phyloP scores from a whole-genome alignment of 2,888 invertebrate species.

The Pherbina coryleti region DNA sequence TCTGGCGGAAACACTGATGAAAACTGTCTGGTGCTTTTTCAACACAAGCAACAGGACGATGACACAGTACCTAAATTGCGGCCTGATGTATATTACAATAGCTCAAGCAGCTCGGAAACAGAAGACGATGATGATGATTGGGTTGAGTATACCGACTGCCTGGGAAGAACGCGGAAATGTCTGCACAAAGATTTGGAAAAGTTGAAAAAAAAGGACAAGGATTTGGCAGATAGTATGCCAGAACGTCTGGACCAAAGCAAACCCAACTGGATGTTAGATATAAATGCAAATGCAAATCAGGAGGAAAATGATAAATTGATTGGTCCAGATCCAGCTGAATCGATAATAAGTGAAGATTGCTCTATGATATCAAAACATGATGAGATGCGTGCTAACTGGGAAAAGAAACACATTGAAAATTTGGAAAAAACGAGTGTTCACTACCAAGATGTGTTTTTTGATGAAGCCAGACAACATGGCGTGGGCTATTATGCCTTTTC shows the following conservation, averaged over 20 bases:
- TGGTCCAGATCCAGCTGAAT: conserved; percentile 65
- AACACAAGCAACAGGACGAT: conserved; percentile 67
- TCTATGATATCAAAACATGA: conserved; percentile 75
- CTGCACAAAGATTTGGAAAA: conserved; percentile 80
- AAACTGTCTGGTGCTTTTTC: conserved; percentile 68
- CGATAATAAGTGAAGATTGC: conserved; percentile 63
- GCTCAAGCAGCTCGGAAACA: conserved; percentile 39
- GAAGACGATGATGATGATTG: conserved; percentile 76
- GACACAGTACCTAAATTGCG: neutral
- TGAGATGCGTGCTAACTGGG: conserved; percentile 87
- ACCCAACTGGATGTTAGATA: conserved; percentile 68
- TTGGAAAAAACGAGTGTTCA: conserved; percentile 82
- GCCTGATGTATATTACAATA: conserved; percentile 64
- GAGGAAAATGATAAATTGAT: conserved; percentile 53
- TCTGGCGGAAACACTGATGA: conserved; percentile 67
- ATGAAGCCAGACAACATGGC: conserved; percentile 93
- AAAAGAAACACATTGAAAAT: conserved; percentile 83
- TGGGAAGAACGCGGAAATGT: conserved; percentile 89
- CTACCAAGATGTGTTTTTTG: conserved; percentile 92
- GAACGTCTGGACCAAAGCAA: conserved; percentile 66
- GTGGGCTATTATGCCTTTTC: conserved; percentile 94
- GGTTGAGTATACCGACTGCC: conserved; percentile 90
- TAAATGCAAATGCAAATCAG: conserved; percentile 48
- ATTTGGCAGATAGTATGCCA: conserved; percentile 66
- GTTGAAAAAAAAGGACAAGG: conserved; percentile 76